Percentiles rank a stretch among this genome's conserved stretches.
Conservation (phyloP, 2,113 vertebrate species). For the Aepyceros melampus region DNA sequence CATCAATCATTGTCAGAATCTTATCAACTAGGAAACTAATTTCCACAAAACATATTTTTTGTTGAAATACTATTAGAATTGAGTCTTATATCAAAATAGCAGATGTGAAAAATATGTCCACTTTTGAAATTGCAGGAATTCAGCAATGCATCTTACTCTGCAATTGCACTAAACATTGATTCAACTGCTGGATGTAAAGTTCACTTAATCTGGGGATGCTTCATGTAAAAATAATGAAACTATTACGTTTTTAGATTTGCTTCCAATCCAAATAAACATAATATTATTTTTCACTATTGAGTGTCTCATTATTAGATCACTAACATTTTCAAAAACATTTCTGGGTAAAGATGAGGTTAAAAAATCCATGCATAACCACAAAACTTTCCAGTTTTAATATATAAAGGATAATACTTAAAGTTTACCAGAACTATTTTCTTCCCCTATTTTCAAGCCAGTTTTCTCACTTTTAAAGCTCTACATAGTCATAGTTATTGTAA, state of each 20-base stretch:
- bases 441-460: neutral
- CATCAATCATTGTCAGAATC: conserved; percentile 67
- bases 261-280: conserved; percentile 28
- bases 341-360: neutral
- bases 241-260: conserved; percentile 38
- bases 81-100: conserved; percentile 26
- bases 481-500: neutral
- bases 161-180: conserved; percentile 50
- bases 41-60: conserved; percentile 31
- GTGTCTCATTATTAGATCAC: conserved; percentile 47
- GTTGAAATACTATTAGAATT: conserved; percentile 58
- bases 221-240: conserved; percentile 55
- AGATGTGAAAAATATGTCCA: conserved; percentile 41
- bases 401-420: neutral
- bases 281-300: conserved; percentile 44
- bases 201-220: conserved; percentile 11
- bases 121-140: neutral
- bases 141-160: neutral
- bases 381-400: neutral
- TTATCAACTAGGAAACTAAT: conserved; percentile 50
- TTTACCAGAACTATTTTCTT: neutral
- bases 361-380: neutral
- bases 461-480: neutral
- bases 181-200: conserved; percentile 29
- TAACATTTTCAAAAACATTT: conserved; percentile 3